Conservation (phyloP, 2,797 vertebrate species). For the Pogoniulus pusillus region DNA sequence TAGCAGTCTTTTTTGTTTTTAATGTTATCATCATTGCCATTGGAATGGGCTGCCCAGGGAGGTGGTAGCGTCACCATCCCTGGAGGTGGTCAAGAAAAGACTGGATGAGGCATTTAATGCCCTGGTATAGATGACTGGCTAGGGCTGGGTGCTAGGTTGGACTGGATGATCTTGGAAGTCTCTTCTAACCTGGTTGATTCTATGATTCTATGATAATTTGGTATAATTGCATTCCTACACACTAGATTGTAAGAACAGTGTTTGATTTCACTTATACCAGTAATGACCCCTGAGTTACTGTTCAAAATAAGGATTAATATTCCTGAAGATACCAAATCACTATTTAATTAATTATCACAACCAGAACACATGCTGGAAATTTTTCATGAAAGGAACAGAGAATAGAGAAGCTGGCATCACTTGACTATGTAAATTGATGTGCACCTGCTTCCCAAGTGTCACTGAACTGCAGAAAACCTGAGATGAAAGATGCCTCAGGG, state of each 20-base stretch:
- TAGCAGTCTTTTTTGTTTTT: too few relatives aligned
- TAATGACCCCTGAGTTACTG: background rate
- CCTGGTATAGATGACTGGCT: too few relatives aligned
- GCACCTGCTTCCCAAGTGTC: background rate
- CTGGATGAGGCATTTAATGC: too few relatives aligned
- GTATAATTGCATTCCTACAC: background rate
- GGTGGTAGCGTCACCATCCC: too few relatives aligned
- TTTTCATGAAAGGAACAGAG: background rate
- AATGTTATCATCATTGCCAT: too few relatives aligned
- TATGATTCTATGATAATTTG: too few relatives aligned
- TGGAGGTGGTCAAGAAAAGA: too few relatives aligned
- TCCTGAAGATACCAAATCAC: background rate
- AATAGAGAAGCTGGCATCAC: background rate
- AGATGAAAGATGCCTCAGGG: background rate
- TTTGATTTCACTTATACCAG: background rate
- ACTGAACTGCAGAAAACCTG: background rate
- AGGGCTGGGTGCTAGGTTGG: too few relatives aligned
- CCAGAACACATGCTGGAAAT: background rate
- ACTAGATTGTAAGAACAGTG: background rate
- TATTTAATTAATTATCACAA: background rate
- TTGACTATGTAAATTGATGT: background rate
- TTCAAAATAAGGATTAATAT: background rate
- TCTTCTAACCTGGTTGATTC: too few relatives aligned
- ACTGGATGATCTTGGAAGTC: too few relatives aligned
- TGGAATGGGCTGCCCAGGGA: too few relatives aligned